phyloP scores from a whole-genome alignment of 2,888 invertebrate genomes.

The Xiphydria camelus region DNA sequence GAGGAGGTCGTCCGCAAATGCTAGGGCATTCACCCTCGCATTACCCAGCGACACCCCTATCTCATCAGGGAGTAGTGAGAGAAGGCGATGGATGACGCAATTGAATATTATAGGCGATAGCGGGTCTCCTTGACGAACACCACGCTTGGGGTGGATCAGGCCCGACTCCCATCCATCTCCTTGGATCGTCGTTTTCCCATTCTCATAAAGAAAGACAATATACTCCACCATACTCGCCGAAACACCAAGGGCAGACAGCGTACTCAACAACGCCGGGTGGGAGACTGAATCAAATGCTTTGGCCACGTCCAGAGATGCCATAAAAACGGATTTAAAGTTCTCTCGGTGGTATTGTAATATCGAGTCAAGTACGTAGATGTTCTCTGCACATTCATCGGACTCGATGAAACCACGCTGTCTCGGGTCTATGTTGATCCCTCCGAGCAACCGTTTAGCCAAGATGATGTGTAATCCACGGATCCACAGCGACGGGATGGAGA shows the following conservation, averaged over 20 bases:
- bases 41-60: conserved; percentile 2
- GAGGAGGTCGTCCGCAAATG: conserved; percentile 28
- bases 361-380: conserved; percentile 6
- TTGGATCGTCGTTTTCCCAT: conserved; percentile 45
- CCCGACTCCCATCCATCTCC: conserved; percentile 14
- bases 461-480: conserved; percentile 17
- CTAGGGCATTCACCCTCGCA: conserved; percentile 11
- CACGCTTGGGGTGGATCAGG: not conserved
- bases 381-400: conserved; percentile 13
- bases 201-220: conserved; percentile 27
- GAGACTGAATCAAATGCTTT: conserved; percentile 30
- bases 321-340: not conserved
- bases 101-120: conserved; percentile 23
- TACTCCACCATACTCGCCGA: conserved; percentile 9
- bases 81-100: conserved; percentile 12
- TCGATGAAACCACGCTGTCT: conserved; percentile 12
- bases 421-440: not conserved
- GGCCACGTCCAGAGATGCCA: conserved; percentile 24
- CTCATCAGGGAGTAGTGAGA: too few relatives aligned
- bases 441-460: conserved; percentile 3
- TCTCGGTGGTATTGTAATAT: not conserved
- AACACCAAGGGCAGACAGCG: conserved; percentile 13
- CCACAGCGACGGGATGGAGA: conserved; percentile 17
- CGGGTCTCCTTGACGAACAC: conserved; percentile 24
- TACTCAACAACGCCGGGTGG: conserved; percentile 9